These are phyloP conservation scores for Micromussa lordhowensis DNA, from an alignment of 92 coral and sea anemone species.

Conservation along the genomic window DNA sequence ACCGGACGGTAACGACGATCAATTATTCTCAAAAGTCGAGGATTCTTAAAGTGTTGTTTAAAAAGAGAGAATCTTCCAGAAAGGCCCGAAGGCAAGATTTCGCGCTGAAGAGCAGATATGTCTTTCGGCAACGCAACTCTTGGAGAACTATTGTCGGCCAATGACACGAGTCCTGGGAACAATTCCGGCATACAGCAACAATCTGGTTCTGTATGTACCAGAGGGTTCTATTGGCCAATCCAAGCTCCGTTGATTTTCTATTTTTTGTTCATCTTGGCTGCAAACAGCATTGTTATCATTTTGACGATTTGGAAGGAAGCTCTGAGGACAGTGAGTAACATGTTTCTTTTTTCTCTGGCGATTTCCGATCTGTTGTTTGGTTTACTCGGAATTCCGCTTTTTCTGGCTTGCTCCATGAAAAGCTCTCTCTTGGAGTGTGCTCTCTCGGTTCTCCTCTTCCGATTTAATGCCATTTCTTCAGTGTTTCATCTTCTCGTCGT, in stretches of 20 bases:
- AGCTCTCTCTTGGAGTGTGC: slow-evolving; percentile 43
- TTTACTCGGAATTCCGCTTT: slow-evolving; percentile 79
- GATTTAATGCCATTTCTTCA: slow-evolving; percentile 84
- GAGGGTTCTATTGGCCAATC: slow-evolving; percentile 46
- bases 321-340: slow-evolving; percentile 68
- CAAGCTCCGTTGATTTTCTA: slow-evolving; percentile 57
- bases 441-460: slow-evolving; percentile 51
- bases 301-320: slow-evolving; percentile 65
- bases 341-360: slow-evolving; percentile 79
- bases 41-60: neutral
- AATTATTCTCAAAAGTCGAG: slow-evolving; percentile 5
- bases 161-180: slow-evolving; percentile 1
- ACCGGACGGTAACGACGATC: neutral
- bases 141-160: neutral
- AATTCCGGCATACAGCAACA: neutral
- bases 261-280: slow-evolving; percentile 46
- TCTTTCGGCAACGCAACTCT: slow-evolving; percentile 12
- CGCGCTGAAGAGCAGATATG: neutral
- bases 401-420: slow-evolving; percentile 67
- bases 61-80: neutral
- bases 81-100: slow-evolving; percentile 2
- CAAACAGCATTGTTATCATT: slow-evolving; percentile 63
- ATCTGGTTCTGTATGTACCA: neutral
- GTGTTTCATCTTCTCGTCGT: slow-evolving; percentile 82
- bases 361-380: slow-evolving; percentile 84